Evolutionary conservation across 2,888 invertebrate species (phyloP).

Genomic region (Harpalus rubripes): DNA sequence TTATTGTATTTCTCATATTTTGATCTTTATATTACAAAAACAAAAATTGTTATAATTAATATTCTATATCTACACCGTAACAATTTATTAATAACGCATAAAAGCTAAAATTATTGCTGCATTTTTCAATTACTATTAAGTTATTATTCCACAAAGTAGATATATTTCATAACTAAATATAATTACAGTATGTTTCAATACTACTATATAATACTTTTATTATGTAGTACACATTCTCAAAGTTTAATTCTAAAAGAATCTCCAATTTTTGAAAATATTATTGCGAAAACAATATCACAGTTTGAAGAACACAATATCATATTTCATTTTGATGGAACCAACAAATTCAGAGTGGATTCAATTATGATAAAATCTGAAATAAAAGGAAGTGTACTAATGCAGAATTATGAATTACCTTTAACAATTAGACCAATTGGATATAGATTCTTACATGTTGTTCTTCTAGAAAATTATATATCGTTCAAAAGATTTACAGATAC

Average conservation of each 20-base stretch:
- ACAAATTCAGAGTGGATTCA: constrained; percentile 11
- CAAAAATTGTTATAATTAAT: too few species aligned
- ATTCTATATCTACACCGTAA: too few species aligned
- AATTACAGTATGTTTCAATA: background rate
- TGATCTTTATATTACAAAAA: too few species aligned
- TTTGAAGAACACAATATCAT: constrained; percentile 16
- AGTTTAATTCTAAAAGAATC: background rate
- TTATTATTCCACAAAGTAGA: too few species aligned
- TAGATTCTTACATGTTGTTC: constrained; percentile 9
- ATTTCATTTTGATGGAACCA: constrained; percentile 28
- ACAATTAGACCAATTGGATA: constrained; percentile 25
- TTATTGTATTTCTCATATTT: too few species aligned
- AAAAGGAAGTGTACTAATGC: constrained; percentile 9
- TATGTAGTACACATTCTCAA: background rate
- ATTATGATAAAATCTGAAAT: constrained; percentile 4
- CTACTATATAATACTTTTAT: background rate
- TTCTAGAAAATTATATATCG: constrained; percentile 6
- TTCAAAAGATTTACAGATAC: background rate
- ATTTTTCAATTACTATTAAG: too few species aligned
- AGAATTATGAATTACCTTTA: background rate
- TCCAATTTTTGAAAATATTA: constrained; percentile 3
- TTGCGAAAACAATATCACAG: constrained; percentile 14
- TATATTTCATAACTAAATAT: too few species aligned
- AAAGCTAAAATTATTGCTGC: too few species aligned
- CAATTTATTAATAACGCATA: too few species aligned